Evolutionary conservation across 2,797 vertebrate genomes (phyloP), one percentile per base, ranked within the genome.

Genomic region (Poecilia wingei): DNA sequence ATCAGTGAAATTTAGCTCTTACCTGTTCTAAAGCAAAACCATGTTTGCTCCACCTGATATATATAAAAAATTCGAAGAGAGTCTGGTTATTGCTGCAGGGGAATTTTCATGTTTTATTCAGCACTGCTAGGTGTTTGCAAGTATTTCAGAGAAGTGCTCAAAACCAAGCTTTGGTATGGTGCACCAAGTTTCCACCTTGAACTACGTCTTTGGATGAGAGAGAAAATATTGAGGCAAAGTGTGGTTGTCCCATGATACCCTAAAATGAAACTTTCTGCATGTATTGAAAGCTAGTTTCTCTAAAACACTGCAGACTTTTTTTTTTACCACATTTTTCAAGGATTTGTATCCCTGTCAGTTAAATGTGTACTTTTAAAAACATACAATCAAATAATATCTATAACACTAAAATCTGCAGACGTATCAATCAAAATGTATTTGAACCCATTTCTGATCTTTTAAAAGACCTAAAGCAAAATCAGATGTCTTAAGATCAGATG

Each of bases 61-160:
- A 31, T 45, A 43, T 46, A 66, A 73, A 73, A 53, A 25, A 53
- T 25, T 36, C 18, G 36, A 10, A 33, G 18, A 9, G 14, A 64
- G 4, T 74, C 80, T 77, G 64, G 81, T 76, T 79, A 69, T 80
- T 22, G n/a, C 64, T 22, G 31, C 51, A 43, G 72, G 75, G 81
- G 77, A 39, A 73, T 77, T 61, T 74, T 77, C 33, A 82, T 88
- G 81, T 86, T 92, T 92, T 89, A 90, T 92, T 92, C 82, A 91
- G 82, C 61, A 46, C 8, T 77, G 36, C 51, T 76, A 81, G 47
- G 66, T 75, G 18, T 39, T 53, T 73, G 16, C 6, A 72, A 31
- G 31, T 36, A 14, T 39, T 73, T 22, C 31, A 36, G 33, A 55
- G 18, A 39, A 22, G 28, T 73, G 72, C 25, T 51, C 45, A 53